Evolutionary conservation across 1,140 invertebrate genomes (phyloP).

Genomic region (Drosophila varians): DNA sequence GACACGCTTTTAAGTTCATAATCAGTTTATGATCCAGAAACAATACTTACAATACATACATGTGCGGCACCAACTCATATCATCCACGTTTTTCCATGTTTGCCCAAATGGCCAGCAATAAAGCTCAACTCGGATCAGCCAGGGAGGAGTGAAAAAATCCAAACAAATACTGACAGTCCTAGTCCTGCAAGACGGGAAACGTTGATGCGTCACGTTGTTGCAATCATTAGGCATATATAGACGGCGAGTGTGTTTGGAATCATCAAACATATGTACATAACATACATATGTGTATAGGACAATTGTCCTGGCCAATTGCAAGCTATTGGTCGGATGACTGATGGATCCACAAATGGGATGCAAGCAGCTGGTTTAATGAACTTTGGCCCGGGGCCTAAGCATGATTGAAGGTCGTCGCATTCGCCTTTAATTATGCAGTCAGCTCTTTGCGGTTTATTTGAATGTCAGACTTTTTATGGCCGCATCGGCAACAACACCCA

Average conservation of each 20-base stretch:
- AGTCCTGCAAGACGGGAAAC: constrained; percentile 18
- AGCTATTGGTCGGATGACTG: constrained; percentile 16
- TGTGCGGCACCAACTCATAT: neutral
- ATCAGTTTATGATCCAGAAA: constrained; percentile 78
- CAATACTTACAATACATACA: constrained; percentile 80
- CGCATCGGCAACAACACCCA: constrained; percentile 32
- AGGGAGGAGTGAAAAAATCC: constrained; percentile 14
- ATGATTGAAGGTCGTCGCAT: constrained; percentile 52
- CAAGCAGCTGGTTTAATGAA: constrained; percentile 50
- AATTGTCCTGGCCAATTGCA: constrained; percentile 68
- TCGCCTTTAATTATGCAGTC: constrained; percentile 67
- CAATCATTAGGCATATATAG: constrained; percentile 61
- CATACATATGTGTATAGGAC: no score
- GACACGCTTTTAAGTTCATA: constrained; percentile 71
- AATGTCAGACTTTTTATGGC: constrained; percentile 70
- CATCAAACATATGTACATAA: constrained; percentile 60
- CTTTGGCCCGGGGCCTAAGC: constrained; percentile 25
- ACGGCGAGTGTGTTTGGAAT: constrained; percentile 46
- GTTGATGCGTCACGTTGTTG: constrained; percentile 66
- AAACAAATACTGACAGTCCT: constrained; percentile 13
- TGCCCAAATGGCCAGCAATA: constrained; percentile 57
- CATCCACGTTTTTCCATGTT: constrained; percentile 33
- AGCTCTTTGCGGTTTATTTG: constrained; percentile 74
- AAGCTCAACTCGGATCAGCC: constrained; percentile 47
- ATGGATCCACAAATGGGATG: neutral